Conservation (phyloP, 2,113 vertebrate genomes). For the Oenanthe melanoleuca region DNA sequence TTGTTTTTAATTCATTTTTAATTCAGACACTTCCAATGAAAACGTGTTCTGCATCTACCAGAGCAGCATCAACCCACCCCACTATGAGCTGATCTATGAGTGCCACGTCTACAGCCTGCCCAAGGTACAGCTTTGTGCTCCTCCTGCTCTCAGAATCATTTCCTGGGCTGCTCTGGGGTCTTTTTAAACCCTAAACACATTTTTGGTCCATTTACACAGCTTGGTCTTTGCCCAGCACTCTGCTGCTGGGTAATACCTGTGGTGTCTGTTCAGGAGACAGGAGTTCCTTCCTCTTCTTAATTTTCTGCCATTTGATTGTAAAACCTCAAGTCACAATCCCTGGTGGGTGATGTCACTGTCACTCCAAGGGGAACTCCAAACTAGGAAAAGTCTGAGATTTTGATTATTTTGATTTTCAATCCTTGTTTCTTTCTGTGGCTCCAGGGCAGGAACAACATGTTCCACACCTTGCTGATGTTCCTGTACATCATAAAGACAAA, state of each 20-base stretch:
- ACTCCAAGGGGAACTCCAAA: no score
- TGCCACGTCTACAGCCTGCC: constrained; percentile 90
- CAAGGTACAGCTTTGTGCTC: constrained; percentile 75
- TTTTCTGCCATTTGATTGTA: not conserved
- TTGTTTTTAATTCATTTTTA: not conserved
- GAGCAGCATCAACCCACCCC: constrained; percentile 89
- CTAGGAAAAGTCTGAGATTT: accelerated
- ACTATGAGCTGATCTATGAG: constrained; percentile 95
- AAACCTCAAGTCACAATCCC: not conserved
- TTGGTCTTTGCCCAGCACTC: accelerated
- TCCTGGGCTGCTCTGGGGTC: accelerated
- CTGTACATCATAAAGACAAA: constrained; percentile 95
- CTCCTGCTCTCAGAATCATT: not conserved
- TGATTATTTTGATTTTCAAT: not conserved
- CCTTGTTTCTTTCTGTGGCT: not conserved
- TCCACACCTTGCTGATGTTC: constrained; percentile 97
- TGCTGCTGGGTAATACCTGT: not conserved
- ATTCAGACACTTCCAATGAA: constrained; percentile 88
- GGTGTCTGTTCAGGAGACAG: accelerated
- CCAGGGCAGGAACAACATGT: constrained; percentile 97
- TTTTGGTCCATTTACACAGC: not conserved
- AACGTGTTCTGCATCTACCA: constrained; percentile 95
- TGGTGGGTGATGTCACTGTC: not conserved
- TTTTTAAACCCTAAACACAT: not conserved
- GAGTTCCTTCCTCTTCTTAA: not conserved